Evolutionary conservation across 1,140 invertebrate genomes (phyloP), one percentile per base, ranked within the genome.

Genomic region (Scaptomyza hsui): DNA sequence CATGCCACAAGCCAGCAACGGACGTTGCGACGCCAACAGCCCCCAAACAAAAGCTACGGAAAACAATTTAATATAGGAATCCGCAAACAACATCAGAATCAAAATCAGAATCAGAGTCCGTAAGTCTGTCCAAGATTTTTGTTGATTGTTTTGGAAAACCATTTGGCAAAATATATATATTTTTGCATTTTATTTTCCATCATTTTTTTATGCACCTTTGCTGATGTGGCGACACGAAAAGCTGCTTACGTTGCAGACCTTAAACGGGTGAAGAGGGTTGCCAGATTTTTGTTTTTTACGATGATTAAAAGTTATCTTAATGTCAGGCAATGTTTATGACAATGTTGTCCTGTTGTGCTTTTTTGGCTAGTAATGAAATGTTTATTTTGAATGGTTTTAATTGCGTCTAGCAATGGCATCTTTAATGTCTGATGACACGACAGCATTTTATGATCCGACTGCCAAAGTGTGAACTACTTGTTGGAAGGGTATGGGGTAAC

Each of bases 271-370:
- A 60, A 52, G n/a, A 47, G 26, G 24, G 47, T 19, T 9, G 7
- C 10, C 12, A n/a, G n/a, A n/a, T 47, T 60, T 59, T 41, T 35
- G 37, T 85, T 76, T 80, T 85, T 85, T 81, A 75, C 72, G 81
- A 81, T 78, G 81, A 86, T 86, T 85, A 85, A 85, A 85, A 88
- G 81, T 86, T 85, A 86, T 85, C 81, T 85, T 85, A 85, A 85
- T 85, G 81, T 75, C 77, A 65, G 81, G 81, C 70, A 55, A 85
- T 74, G 62, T 81, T 85, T 86, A 81, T 72, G 78, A 86, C 70
- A 85, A 81, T 77, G 77, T 80, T 71, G 61, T 67, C 32, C 72
- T 32, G 59, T 21, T 75, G 62, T 65, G 55, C 48, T 44, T 68
- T 81, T 73, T 67, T 67, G 68, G 65, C 70, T 60, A 60, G 82